phyloP scores from a whole-genome alignment of 2,888 invertebrate species.

The Sarcophaga caerulescens region DNA sequence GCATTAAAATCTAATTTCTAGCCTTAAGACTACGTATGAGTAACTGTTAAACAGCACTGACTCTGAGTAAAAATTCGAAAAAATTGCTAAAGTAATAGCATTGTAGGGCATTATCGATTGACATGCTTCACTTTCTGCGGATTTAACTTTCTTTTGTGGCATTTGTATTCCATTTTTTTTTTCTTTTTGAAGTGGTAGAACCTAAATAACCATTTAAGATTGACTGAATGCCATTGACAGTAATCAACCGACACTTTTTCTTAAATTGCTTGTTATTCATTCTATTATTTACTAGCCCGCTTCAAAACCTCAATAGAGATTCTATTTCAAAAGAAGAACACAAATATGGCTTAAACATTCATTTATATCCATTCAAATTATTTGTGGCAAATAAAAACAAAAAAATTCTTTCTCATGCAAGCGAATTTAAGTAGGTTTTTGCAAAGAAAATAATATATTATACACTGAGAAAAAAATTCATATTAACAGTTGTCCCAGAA shows the following conservation, averaged over 20 bases:
- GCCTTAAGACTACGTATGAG: no score
- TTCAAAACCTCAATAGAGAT: slow-evolving; percentile 31
- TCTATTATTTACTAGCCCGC: background rate
- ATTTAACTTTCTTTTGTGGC: no score
- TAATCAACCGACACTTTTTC: slow-evolving; percentile 12
- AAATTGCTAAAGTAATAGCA: no score
- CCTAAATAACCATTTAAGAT: slow-evolving; percentile 20
- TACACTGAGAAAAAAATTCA: background rate
- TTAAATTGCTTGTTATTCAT: background rate
- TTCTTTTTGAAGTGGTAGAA: slow-evolving; percentile 1
- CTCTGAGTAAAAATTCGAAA: no score
- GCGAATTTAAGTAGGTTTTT: slow-evolving; percentile 5
- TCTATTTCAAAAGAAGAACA: slow-evolving; percentile 20
- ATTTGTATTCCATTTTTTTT: background rate
- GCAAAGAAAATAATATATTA: background rate
- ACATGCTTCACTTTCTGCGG: no score
- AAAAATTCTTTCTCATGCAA: no score
- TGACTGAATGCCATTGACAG: slow-evolving; percentile 16
- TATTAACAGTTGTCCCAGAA: no score
- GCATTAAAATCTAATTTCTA: no score
- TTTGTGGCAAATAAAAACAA: background rate
- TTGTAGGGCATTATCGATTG: no score
- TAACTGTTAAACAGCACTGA: no score
- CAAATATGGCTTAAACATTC: slow-evolving; percentile 9
- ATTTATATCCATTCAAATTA: slow-evolving; percentile 17